Base-by-base conservation (phyloP, 2,797 vertebrate genomes). In the Oryzias dopingdopingensis region DNA sequence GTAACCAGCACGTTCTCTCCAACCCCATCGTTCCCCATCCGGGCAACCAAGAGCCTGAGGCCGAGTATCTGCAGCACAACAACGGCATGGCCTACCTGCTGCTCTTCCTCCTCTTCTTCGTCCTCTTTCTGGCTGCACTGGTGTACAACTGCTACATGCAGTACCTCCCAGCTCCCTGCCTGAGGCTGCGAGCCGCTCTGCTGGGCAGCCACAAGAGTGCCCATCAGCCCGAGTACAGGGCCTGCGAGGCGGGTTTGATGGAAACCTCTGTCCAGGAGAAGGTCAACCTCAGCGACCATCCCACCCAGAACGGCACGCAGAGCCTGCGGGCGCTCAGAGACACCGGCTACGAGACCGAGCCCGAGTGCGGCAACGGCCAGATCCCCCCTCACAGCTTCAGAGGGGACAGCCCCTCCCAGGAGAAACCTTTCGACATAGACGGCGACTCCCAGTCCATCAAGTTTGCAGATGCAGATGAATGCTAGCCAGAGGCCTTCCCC, bases 81-180 rank as follows among this genome's bases (percentile, higher is more conserved):
- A 95, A 95, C 83, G 88, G 83, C 52, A 73, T 62, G 0, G 89
- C 96, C 37, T 90, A 98, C 70, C 93, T 98, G 77, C 90, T 91
- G 17, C 94, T 98, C 76, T 94, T 97, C 56, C 91, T 99, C 26
- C 88, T 96, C 52, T 95, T 96, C 77, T 97, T 96, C 58, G 46
- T 94, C 17, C 92, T 99, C 29, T 98, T 96, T 81, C 73, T 96
- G 74, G 87, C 90, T 3, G 92, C 95, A 1, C 24, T 97, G 20
- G 88, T 75, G 18, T 99, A 98, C 85, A 99, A 98, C 89, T 99
- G 97, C 80, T 97, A 97, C 89, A 96, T 95, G 91, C 95, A 94
- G 74, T 98, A 94, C 61, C 94, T 99, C 8, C 96, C 97, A 0
- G 90, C 88, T 2, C 94, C 93, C 5, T 98, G 97, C 85, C 86